Conservation (phyloP, 2,113 vertebrate genomes). For the Penelope pileata region DNA sequence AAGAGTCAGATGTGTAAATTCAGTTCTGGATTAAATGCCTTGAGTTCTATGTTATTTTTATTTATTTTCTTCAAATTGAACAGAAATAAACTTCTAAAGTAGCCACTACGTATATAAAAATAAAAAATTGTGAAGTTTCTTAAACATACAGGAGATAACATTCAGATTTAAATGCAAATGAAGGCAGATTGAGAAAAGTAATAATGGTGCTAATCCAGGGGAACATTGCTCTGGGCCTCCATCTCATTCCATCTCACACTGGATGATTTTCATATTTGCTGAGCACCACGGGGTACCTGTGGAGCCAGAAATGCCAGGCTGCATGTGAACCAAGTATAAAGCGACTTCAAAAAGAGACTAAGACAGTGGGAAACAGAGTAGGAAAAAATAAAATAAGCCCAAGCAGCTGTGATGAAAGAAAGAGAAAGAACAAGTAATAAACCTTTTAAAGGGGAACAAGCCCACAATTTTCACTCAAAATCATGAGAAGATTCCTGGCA, state of each 20-base stretch:
- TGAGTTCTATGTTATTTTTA: not conserved
- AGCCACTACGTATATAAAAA: not conserved
- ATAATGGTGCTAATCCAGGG: constrained; percentile 36
- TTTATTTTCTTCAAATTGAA: not conserved
- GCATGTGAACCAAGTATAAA: not conserved
- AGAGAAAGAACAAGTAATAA: not conserved
- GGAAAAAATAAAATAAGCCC: not conserved
- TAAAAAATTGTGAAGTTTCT: not conserved
- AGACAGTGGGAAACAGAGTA: not conserved
- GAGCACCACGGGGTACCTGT: constrained; percentile 5
- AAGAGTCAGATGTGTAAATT: not conserved
- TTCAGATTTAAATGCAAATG: constrained; percentile 52
- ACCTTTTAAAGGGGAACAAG: not conserved
- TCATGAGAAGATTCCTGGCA: not conserved
- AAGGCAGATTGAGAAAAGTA: constrained; percentile 35
- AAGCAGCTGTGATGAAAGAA: not conserved
- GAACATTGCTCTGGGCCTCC: constrained; percentile 32
- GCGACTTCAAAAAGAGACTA: not conserved
- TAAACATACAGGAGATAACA: not conserved
- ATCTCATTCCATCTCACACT: constrained; percentile 38
- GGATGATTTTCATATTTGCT: constrained; percentile 49
- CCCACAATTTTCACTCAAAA: not conserved
- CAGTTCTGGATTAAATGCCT: not conserved
- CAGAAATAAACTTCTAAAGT: not conserved
- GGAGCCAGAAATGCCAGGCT: constrained; percentile 22